Base-by-base conservation (phyloP, 2,113 vertebrate species). In the Callithrix jacchus region DNA sequence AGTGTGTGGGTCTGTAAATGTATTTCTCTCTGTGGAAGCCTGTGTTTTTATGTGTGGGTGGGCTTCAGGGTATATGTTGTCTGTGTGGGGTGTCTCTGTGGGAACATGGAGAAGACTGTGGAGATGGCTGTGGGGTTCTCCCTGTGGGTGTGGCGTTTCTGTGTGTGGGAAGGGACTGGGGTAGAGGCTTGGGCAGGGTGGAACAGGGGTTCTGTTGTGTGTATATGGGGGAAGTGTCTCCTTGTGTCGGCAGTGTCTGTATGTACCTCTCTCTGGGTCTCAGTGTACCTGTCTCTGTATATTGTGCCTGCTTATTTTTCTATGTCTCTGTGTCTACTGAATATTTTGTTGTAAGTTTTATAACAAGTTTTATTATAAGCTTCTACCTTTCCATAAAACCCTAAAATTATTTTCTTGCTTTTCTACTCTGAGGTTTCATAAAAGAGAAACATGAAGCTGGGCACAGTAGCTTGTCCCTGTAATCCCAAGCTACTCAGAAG, bases 381-480 rank as follows among this genome's bases (percentile, higher is more conserved):
- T 77, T 92, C 64, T 70, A 74, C 3, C n/a, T 54, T 74, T 91
- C 14, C 80, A 83, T 16, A 95, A 97, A 93, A 91, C 32, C 47
- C 54, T 79, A 32, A 95, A 82, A 61, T 89, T 11, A 47, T 47
- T 90, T 92, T 85, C 40, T 93, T 91, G 64, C 61, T 68, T 84
- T 56, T 97, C 42, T 79, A 42, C 21, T 79, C 47, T 76, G 40
- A 95, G 49, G 58, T 92, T 92, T 92, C 70, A 95, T 79, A 87
- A 90, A 77, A 74, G n/a, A 86, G 61, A 89, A 90, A 73, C 47
- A 86, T 76, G 40, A 96, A 94, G 66, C 66, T 35, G 16, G 66
- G 66, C 32, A 35, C 32, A 18, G 66, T 68, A 32, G 66, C 32
- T 35, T 68, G 32, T 18, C 14, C 66, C 66, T 68, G 16, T 68